Conservation (phyloP, 2,888 invertebrate genomes). For the Agriopis aurantiaria region DNA sequence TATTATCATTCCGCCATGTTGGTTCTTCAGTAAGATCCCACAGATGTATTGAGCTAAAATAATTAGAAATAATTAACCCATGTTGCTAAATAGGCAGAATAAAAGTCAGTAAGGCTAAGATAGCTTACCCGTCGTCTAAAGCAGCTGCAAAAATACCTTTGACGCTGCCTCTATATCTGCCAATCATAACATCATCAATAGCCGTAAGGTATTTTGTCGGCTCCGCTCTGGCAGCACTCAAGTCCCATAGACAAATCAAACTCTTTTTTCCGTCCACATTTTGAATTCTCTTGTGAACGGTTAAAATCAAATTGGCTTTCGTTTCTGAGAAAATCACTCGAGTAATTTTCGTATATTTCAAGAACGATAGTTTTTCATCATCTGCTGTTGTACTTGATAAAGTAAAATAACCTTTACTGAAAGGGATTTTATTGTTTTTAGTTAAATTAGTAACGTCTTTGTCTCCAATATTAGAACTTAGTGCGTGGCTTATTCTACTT, state of each 20-base stretch:
- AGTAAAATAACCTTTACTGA: conserved; percentile 70
- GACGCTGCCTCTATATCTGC: conserved; percentile 64
- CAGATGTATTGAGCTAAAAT: conserved; percentile 73
- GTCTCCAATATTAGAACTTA: conserved; percentile 64
- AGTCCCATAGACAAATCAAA: conserved; percentile 75
- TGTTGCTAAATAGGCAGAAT: neutral
- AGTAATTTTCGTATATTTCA: conserved; percentile 63
- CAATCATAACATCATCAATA: conserved; percentile 68
- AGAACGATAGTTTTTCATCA: conserved; percentile 52
- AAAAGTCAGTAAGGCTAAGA: neutral
- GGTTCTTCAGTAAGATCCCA: conserved; percentile 78
- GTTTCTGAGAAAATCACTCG: conserved; percentile 66
- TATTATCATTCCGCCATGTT: conserved; percentile 60
- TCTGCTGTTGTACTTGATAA: conserved; percentile 58
- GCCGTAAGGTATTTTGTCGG: conserved; percentile 72
- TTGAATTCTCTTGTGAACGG: conserved; percentile 62
- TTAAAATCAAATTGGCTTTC: conserved; percentile 68
- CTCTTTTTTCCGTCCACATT: conserved; percentile 54
- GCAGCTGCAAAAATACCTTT: conserved; percentile 76
- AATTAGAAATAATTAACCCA: neutral
- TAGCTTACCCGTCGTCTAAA: conserved; percentile 73
- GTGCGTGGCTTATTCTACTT: conserved; percentile 63
- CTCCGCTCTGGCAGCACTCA: conserved; percentile 64
- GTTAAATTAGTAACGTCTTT: conserved; percentile 56
- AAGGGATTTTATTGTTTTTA: conserved; percentile 64